Conservation (phyloP, 2,113 vertebrate species). For the Spea bombifrons region DNA sequence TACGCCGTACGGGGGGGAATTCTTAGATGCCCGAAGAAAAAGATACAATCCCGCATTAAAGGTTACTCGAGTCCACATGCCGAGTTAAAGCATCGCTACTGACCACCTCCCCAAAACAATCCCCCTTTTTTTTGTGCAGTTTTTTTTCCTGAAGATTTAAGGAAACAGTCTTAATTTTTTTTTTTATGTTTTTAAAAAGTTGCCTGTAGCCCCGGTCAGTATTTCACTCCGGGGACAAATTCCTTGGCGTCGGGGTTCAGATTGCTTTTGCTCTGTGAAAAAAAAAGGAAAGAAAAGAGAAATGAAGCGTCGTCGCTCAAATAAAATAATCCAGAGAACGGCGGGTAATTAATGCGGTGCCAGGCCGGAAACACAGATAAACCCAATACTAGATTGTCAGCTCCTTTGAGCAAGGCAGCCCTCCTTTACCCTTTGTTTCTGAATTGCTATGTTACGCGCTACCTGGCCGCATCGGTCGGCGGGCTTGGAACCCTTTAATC, state of each 20-base stretch:
- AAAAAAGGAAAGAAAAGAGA: constrained; percentile 1
- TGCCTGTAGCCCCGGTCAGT: constrained; percentile 70
- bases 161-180: constrained; percentile 55
- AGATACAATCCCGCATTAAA: constrained; percentile 36
- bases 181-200: constrained; percentile 35
- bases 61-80: constrained; percentile 52
- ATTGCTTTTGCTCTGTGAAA: constrained; percentile 88
- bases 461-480: too few relatives aligned
- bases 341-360: too few relatives aligned
- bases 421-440: too few relatives aligned
- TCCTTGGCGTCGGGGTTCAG: constrained; percentile 98
- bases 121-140: constrained; percentile 51
- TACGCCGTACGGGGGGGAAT: constrained; percentile 47
- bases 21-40: constrained; percentile 52
- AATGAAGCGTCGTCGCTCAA: too few relatives aligned
- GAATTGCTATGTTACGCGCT: too few relatives aligned
- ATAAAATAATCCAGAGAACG: too few relatives aligned
- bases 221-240: constrained; percentile 95
- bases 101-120: constrained; percentile 32
- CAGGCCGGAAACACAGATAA: too few relatives aligned
- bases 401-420: too few relatives aligned
- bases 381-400: too few relatives aligned
- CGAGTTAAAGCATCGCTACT: constrained; percentile 42
- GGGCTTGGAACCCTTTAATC: too few relatives aligned
- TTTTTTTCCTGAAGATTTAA: constrained; percentile 57